Conservation (phyloP, 2,113 vertebrate species). For the Nematolebias whitei region DNA sequence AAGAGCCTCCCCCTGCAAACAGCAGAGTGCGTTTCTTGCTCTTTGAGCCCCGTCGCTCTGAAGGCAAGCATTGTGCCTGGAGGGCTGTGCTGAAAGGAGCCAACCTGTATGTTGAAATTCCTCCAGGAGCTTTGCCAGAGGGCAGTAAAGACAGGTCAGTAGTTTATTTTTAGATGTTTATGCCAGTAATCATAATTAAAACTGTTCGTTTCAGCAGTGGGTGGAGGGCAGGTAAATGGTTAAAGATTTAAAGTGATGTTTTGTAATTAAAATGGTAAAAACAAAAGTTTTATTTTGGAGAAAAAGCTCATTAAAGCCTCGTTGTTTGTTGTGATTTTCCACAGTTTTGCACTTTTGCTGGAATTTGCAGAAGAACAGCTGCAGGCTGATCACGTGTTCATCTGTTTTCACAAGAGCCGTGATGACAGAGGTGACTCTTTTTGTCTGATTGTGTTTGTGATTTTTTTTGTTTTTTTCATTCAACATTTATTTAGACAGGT, state of each 20-base stretch:
- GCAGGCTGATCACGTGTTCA: conserved; percentile 89
- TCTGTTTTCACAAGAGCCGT: conserved; percentile 96
- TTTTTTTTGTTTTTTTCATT: neutral
- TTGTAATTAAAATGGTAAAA: too few species aligned
- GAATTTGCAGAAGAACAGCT: conserved; percentile 97
- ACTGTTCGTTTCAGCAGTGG: neutral
- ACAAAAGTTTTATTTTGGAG: too few species aligned
- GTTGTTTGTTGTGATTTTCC: neutral
- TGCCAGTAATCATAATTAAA: too few species aligned
- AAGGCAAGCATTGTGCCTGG: conserved; percentile 88
- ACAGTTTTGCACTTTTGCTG: conserved; percentile 91
- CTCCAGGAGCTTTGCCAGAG: conserved; percentile 91
- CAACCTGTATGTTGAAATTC: conserved; percentile 93
- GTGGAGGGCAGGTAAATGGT: too few species aligned
- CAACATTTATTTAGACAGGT: too few species aligned
- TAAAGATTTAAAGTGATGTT: too few species aligned
- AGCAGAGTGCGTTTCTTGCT: conserved; percentile 89
- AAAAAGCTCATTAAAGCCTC: too few species aligned
- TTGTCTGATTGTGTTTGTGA: too few species aligned
- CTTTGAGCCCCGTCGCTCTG: conserved; percentile 88
- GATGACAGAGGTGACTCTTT: conserved; percentile 89
- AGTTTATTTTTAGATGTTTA: neutral
- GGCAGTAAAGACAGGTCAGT: conserved; percentile 96
- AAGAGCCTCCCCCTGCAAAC: conserved; percentile 87
- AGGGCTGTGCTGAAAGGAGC: conserved; percentile 88